Percentiles rank a stretch among this genome's conserved stretches.
Conservation (phyloP, 2,113 vertebrate genomes). For the Corynorhinus townsendii region DNA sequence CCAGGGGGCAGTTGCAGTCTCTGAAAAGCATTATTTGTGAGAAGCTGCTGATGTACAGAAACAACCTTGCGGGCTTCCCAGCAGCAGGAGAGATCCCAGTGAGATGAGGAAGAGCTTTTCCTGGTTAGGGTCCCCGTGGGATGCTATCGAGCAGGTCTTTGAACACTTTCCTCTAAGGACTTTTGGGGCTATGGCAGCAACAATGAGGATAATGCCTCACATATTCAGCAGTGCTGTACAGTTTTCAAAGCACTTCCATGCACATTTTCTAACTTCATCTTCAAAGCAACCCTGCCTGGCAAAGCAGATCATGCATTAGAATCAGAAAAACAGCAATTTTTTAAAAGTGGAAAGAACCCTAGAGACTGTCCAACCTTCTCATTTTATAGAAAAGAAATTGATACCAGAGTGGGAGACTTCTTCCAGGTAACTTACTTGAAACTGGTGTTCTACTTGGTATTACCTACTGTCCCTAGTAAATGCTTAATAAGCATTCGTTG, state of each 20-base stretch:
- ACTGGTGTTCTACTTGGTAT: not conserved
- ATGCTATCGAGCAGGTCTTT: slow-evolving; percentile 61
- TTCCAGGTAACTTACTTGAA: not conserved
- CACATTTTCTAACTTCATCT: slow-evolving; percentile 66
- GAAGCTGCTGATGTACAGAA: slow-evolving; percentile 41
- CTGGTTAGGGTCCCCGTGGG: slow-evolving; percentile 57
- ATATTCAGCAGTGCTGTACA: slow-evolving; percentile 53
- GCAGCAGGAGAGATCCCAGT: slow-evolving; percentile 34
- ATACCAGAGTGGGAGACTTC: not conserved
- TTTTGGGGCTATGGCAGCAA: slow-evolving; percentile 57
- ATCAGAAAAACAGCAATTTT: slow-evolving; percentile 50
- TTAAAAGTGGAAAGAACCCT: slow-evolving; percentile 38
- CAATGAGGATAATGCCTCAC: slow-evolving; percentile 50
- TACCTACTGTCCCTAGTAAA: not conserved
- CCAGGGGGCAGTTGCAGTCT: not conserved
- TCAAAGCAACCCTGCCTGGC: slow-evolving; percentile 55
- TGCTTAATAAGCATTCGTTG: not conserved
- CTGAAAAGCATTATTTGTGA: not conserved
- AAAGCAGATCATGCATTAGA: slow-evolving; percentile 56
- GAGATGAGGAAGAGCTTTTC: slow-evolving; percentile 63
- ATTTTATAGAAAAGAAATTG: slow-evolving; percentile 48
- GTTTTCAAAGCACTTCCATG: slow-evolving; percentile 66
- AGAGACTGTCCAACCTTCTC: slow-evolving; percentile 36
- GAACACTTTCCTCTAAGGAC: slow-evolving; percentile 61
- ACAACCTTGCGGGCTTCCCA: slow-evolving; percentile 24